These are phyloP conservation scores for Nibea albiflora DNA, from an alignment of 2,113 vertebrate genomes.

Conservation along the genomic window DNA sequence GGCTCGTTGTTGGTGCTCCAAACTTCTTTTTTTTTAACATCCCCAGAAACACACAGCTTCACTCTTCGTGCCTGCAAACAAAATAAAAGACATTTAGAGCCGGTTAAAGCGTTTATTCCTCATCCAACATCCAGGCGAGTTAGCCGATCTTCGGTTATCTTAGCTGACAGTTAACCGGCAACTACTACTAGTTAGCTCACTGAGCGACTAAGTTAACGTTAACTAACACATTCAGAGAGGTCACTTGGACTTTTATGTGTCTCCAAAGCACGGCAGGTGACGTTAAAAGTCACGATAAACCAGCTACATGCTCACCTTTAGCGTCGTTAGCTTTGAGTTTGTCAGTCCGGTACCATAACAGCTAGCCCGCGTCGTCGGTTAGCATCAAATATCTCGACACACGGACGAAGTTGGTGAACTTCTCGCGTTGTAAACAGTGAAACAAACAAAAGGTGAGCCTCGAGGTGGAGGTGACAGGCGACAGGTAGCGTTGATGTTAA, in stretches of 20 bases:
- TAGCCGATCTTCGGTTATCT: neutral
- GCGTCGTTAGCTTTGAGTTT: slow-evolving; percentile 24
- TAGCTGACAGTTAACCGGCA: neutral
- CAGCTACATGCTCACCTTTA: slow-evolving; percentile 37
- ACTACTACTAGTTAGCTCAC: too few relatives aligned
- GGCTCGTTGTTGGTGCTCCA: neutral
- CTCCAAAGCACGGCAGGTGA: neutral
- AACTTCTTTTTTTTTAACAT: neutral
- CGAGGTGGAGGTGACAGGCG: fast-evolving
- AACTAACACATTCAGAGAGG: fast-evolving
- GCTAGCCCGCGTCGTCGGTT: slow-evolving; percentile 13
- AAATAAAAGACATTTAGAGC: neutral
- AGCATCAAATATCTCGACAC: slow-evolving; percentile 18
- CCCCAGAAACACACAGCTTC: neutral
- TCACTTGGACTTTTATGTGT: neutral
- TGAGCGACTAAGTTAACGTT: fast-evolving
- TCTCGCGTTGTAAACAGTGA: neutral
- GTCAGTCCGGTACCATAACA: neutral
- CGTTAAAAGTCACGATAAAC: too few relatives aligned
- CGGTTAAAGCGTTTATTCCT: neutral
- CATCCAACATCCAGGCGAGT: slow-evolving; percentile 4
- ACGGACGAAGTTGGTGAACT: neutral
- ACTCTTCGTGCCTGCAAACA: slow-evolving; percentile 17
- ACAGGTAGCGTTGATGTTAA: neutral
- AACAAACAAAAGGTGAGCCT: neutral